Evolutionary conservation across 2,888 invertebrate species (phyloP).

Genomic region (Homarus gammarus): DNA sequence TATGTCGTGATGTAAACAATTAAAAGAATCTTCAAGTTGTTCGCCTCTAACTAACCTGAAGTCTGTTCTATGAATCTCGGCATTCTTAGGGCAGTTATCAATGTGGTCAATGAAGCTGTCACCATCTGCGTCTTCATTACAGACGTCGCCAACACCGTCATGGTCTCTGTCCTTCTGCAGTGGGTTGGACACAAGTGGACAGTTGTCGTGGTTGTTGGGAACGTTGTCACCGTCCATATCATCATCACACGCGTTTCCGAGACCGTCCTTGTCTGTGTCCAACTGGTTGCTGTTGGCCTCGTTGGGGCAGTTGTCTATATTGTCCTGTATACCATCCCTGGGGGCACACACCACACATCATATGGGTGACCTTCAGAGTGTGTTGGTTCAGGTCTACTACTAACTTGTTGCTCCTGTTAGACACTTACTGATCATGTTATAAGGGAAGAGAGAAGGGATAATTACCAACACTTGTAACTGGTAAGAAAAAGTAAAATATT

Average conservation of each 20-base stretch:
- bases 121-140: constrained; percentile 90
- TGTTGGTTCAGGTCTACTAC: no score
- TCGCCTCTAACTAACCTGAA: constrained; percentile 83
- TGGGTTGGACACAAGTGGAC: constrained; percentile 87
- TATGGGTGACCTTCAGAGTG: no score
- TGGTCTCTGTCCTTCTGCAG: constrained; percentile 88
- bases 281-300: constrained; percentile 92
- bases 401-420: no score
- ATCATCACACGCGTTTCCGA: constrained; percentile 82
- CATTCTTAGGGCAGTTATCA: constrained; percentile 97
- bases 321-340: constrained; percentile 91
- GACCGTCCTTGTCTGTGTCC: constrained; percentile 90
- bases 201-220: constrained; percentile 88
- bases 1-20: constrained; percentile 83
- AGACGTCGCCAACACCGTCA: constrained; percentile 90
- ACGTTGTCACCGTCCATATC: constrained; percentile 83
- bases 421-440: no score
- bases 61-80: constrained; percentile 92
- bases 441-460: no score
- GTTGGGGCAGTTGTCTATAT: constrained; percentile 92
- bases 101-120: constrained; percentile 88
- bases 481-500: no score
- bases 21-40: not conserved
- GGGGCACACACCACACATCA: no score
- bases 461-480: no score